Evolutionary conservation across 2,113 vertebrate species (phyloP).

Genomic region (Poeciliopsis occidentalis): DNA sequence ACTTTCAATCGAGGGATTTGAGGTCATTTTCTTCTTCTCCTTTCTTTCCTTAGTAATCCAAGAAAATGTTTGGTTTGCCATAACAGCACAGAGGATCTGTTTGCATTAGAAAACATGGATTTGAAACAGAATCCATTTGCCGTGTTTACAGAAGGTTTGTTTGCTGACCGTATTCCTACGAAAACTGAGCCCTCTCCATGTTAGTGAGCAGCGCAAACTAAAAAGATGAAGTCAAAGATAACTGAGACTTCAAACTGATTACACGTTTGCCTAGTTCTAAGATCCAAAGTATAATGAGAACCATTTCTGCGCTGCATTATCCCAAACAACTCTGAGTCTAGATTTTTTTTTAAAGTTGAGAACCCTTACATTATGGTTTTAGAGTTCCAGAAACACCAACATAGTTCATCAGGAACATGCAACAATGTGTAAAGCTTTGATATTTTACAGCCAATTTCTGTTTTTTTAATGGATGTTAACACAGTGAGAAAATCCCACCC

Average conservation of each 20-base stretch:
- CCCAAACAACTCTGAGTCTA: background rate
- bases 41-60: conserved; percentile 65
- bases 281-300: background rate
- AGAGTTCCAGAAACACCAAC: background rate
- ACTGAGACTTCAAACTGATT: background rate
- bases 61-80: conserved; percentile 68
- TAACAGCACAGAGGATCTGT: conserved; percentile 66
- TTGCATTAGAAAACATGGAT: conserved; percentile 53
- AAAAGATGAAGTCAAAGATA: background rate
- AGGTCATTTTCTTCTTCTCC: conserved; percentile 58
- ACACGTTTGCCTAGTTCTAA: too few species aligned
- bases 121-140: background rate
- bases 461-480: background rate
- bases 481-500: background rate
- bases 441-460: background rate
- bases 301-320: background rate
- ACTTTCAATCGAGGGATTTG: conserved; percentile 50
- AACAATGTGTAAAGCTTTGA: background rate
- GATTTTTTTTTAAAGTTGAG: background rate
- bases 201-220: conserved; percentile 9
- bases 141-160: conserved; percentile 63
- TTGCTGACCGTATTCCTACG: conserved; percentile 60
- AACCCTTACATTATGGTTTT: too few species aligned
- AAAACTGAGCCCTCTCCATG: conserved; percentile 48
- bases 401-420: background rate